phyloP scores from a whole-genome alignment of 2,113 vertebrate species.

The Plecturocebus donacophilus region DNA sequence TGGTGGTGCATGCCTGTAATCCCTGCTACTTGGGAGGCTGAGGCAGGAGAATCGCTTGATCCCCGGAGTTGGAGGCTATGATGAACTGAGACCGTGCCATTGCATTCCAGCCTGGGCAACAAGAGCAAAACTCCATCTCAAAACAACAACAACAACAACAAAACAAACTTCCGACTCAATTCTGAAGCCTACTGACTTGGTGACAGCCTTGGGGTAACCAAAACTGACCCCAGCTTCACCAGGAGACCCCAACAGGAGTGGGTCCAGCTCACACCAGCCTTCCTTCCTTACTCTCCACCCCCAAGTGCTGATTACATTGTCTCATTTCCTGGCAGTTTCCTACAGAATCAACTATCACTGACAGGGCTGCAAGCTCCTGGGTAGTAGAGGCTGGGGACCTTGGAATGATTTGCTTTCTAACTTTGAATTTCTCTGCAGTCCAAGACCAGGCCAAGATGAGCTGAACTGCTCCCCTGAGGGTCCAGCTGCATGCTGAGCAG shows the following conservation, averaged over 20 bases:
- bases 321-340: not conserved
- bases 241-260: not conserved
- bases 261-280: not conserved
- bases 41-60: no score
- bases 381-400: not conserved
- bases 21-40: no score
- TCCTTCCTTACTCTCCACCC: not conserved
- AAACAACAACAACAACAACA: no score
- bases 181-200: not conserved
- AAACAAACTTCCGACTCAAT: not conserved
- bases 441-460: not conserved
- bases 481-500: not conserved
- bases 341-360: no score
- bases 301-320: not conserved
- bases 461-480: no score
- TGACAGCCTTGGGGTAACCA: no score
- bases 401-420: not conserved
- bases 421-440: not conserved
- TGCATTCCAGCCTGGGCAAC: no score
- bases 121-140: no score
- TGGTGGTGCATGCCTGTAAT: no score
- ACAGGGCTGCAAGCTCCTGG: rapidly evolving
- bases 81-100: no score
- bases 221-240: not conserved
- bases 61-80: rapidly evolving